These are phyloP conservation scores for Sorex fumeus DNA, from an alignment of 2,113 vertebrate species.

Conservation along the genomic window DNA sequence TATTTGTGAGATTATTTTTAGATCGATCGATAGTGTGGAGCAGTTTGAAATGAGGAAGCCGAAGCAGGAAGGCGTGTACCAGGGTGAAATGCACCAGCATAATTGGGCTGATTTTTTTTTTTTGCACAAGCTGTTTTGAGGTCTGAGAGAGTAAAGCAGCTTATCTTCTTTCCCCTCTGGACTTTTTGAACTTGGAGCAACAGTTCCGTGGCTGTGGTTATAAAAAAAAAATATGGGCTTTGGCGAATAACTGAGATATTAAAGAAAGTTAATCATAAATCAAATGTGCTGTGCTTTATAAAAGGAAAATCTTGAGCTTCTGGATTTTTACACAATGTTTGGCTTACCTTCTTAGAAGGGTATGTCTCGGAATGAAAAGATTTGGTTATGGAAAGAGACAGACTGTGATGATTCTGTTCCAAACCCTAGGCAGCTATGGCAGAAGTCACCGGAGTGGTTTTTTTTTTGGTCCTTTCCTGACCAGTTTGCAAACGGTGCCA, in stretches of 20 bases:
- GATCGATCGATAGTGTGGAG: constrained; percentile 64
- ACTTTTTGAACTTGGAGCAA: not conserved
- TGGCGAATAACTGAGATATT: constrained; percentile 45
- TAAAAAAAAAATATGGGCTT: constrained; percentile 45
- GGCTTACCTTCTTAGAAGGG: not conserved
- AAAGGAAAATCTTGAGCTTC: constrained; percentile 58
- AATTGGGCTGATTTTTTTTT: constrained; percentile 71
- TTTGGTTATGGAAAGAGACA: not conserved
- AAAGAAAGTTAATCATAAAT: constrained; percentile 29
- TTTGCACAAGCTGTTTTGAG: constrained; percentile 53
- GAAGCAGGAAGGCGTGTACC: constrained; percentile 69
- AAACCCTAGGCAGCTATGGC: not conserved
- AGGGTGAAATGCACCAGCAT: not conserved
- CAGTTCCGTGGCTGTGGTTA: not conserved
- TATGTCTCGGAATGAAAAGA: constrained; percentile 7
- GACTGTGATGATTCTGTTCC: not conserved
- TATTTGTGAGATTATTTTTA: constrained; percentile 75
- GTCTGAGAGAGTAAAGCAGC: not conserved
- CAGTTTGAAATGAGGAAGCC: constrained; percentile 67
- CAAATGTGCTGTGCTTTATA: constrained; percentile 50
- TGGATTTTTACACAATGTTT: constrained; percentile 62
- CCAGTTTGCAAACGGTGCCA: constrained; percentile 20
- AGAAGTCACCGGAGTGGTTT: not conserved
- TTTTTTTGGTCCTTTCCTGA: not conserved
- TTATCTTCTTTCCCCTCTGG: constrained; percentile 39